A percentile compares a stretch with the other conserved stretches of the same genome.
Conservation (phyloP, 2,888 invertebrate species). For the Patella depressa region DNA sequence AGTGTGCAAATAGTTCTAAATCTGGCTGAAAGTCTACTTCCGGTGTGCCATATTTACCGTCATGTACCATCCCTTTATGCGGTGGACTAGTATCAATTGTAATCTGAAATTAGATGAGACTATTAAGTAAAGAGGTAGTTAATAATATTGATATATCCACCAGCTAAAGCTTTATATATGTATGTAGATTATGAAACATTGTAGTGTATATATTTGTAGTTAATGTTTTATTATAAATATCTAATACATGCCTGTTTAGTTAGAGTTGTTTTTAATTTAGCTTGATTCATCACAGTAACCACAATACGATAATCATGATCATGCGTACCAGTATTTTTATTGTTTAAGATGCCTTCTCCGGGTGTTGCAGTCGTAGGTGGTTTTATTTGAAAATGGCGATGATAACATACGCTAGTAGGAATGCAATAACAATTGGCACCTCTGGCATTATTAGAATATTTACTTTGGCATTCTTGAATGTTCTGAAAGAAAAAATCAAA, state of each 20-base stretch:
- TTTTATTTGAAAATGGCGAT: slow-evolving; percentile 45
- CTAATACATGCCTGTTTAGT: slow-evolving; percentile 37
- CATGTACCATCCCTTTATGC: slow-evolving; percentile 48
- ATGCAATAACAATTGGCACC: slow-evolving; percentile 51
- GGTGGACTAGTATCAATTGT: slow-evolving; percentile 56
- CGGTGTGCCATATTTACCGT: slow-evolving; percentile 40
- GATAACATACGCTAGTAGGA: slow-evolving; percentile 44
- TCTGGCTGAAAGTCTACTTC: slow-evolving; percentile 52
- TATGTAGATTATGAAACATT: not conserved
- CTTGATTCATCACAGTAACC: slow-evolving; percentile 48
- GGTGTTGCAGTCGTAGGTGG: slow-evolving; percentile 22
- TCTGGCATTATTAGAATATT: slow-evolving; percentile 34
- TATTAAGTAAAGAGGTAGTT: not conserved
- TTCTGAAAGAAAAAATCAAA: slow-evolving; percentile 25
- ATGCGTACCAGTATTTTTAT: slow-evolving; percentile 41
- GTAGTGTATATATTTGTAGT: not conserved
- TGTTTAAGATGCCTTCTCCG: slow-evolving; percentile 34
- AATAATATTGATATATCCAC: no score
- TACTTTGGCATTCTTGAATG: slow-evolving; percentile 32
- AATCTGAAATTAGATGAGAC: slow-evolving; percentile 39
- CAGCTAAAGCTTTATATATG: no score
- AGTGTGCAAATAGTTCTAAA: slow-evolving; percentile 40
- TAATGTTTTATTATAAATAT: not conserved
- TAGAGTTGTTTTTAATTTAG: slow-evolving; percentile 37
- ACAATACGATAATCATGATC: slow-evolving; percentile 51